A percentile compares a stretch with the other conserved stretches of the same genome.
These are phyloP conservation scores for Venturia canescens DNA, from an alignment of 1,140 invertebrate genomes.

Conservation along the genomic window DNA sequence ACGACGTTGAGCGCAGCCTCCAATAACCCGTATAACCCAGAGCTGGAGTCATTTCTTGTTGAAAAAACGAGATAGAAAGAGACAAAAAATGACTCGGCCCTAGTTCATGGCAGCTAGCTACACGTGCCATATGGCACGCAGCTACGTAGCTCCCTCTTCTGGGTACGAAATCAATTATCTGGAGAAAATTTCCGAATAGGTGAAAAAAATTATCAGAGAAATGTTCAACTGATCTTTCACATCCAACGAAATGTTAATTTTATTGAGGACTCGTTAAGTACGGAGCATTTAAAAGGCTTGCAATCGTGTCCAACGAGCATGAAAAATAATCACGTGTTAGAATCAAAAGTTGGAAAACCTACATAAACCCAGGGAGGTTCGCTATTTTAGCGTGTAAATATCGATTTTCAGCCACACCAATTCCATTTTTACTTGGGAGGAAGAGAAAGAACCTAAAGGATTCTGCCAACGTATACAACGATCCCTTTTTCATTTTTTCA, in stretches of 20 bases:
- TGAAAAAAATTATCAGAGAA: neutral
- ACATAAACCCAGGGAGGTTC: neutral
- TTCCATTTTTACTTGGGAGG: conserved; percentile 61
- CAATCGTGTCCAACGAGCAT: too few relatives aligned
- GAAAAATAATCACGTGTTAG: too few relatives aligned
- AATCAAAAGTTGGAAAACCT: too few relatives aligned
- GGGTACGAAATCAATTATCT: too few relatives aligned
- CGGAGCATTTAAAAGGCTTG: too few relatives aligned
- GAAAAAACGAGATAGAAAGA: neutral
- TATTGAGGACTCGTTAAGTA: too few relatives aligned
- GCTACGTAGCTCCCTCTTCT: neutral
- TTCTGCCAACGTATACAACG: neutral
- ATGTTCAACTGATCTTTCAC: too few relatives aligned
- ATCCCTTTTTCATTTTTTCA: neutral
- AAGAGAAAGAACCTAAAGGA: conserved; percentile 2
- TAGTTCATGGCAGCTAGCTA: neutral
- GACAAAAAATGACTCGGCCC: neutral
- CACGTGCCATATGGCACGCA: neutral
- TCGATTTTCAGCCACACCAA: conserved; percentile 91
- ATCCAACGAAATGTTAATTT: too few relatives aligned
- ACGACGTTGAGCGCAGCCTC: neutral
- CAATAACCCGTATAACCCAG: neutral
- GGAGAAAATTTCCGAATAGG: neutral
- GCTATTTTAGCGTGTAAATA: neutral
- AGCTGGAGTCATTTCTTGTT: neutral